Evolutionary conservation across 2,797 vertebrate species (phyloP), one percentile per base, ranked within the genome.

Genomic region (Phoxinus dragarum): DNA sequence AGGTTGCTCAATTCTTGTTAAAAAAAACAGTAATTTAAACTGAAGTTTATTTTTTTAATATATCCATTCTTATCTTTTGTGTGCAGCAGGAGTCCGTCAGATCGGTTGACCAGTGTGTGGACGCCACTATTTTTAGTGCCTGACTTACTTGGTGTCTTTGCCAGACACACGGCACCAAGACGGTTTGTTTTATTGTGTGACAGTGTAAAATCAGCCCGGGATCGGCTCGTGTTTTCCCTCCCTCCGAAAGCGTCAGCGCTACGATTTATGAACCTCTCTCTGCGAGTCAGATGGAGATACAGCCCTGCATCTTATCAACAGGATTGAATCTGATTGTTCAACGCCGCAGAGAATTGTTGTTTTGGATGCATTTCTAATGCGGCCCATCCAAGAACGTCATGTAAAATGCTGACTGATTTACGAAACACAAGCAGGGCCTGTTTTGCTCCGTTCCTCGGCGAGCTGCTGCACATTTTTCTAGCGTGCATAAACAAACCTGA

Each of bases 301-400:
- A 16, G 61, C 7, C 66, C 73, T 87, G 85, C 71, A 54, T 82
- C 56, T 76, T 82, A 85, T 88, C 84, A 82, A 85, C 67, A n/a
- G 66, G 56, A 89, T 87, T 89, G 76, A 47, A 64, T 89, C 40
- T 80, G 74, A 86, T 81, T 80, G 80, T 47, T 85, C 69, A 78
- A 73, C 17, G 52, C 23, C 59, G 23, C 44, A 52, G 44, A 47
- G 59, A 83, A 9, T 67, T 52, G 73, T 78, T 86, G 59, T 81
- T 86, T 89, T 88, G 84, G 84, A 84, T 44, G 59, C 83, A 12
- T 67, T 86, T 86, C 68, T 84, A 66, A 72, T 84, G 68, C 52
- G 21, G 23, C 5, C 4, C 8, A 1, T 66, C 82, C 72, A 76
- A 54, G 72, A 86, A 80, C 36, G 54, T 54, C 17, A 40, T 67